Conservation (phyloP, 2,888 invertebrate genomes). For the Drosophila barbarae region DNA sequence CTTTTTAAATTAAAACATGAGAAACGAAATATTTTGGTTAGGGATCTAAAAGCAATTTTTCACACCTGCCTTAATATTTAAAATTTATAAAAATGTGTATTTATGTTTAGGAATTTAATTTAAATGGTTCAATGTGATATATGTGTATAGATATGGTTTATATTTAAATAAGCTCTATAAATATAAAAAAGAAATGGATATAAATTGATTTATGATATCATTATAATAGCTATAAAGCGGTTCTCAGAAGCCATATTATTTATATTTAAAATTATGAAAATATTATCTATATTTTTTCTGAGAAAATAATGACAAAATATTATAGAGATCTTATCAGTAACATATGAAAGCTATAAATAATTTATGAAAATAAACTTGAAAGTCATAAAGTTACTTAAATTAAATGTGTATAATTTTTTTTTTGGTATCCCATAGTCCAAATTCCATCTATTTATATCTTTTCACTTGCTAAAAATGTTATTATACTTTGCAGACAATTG, state of each 20-base stretch:
- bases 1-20: background rate
- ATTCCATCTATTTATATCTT: background rate
- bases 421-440: background rate
- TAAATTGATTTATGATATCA: background rate
- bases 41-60: background rate
- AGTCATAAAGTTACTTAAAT: too few species aligned
- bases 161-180: background rate
- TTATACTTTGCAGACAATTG: conserved; percentile 36
- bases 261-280: too few species aligned
- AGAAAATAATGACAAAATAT: too few species aligned
- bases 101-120: background rate
- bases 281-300: background rate
- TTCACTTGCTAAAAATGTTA: background rate
- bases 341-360: too few species aligned
- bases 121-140: background rate
- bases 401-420: too few species aligned
- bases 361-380: too few species aligned
- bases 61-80: background rate
- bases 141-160: background rate
- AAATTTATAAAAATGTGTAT: background rate
- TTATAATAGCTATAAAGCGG: background rate
- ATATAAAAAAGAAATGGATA: background rate
- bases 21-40: background rate
- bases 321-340: too few species aligned
- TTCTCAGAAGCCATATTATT: background rate